phyloP scores from a whole-genome alignment of 35 echinoderm and acorn worm species.

The Heliocidaris tuberculata region DNA sequence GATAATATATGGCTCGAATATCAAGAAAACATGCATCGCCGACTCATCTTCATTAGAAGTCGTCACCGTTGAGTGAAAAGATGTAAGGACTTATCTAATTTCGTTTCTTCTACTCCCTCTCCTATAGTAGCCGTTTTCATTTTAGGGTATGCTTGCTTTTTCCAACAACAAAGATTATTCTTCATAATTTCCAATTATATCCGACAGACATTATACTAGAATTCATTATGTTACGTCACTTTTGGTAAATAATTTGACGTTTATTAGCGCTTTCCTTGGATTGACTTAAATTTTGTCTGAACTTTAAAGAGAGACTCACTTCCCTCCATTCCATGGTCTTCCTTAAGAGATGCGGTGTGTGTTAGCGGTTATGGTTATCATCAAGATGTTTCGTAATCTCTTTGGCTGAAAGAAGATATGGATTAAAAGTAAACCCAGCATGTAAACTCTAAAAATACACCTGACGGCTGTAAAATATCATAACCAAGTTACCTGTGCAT shows the following conservation, averaged over 20 bases:
- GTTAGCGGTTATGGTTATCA: too few species aligned
- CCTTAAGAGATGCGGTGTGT: too few species aligned
- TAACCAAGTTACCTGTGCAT: background rate
- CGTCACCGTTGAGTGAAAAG: background rate
- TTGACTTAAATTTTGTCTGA: too few species aligned
- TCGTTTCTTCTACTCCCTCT: background rate
- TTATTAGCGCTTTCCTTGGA: too few species aligned
- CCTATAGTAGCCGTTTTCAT: background rate
- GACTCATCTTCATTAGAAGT: background rate
- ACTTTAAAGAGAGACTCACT: too few species aligned
- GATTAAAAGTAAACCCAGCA: background rate
- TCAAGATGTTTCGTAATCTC: background rate
- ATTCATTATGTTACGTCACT: too few species aligned
- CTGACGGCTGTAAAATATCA: background rate
- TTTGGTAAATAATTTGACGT: too few species aligned
- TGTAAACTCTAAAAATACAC: slow-evolving; percentile 4
- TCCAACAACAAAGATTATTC: too few species aligned
- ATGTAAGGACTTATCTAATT: background rate
- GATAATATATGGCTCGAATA: slow-evolving; percentile 4
- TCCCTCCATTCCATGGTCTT: too few species aligned
- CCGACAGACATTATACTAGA: too few species aligned
- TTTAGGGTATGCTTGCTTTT: too few species aligned
- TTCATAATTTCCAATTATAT: too few species aligned
- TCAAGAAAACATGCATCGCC: background rate
- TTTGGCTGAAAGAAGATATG: background rate